phyloP scores from a whole-genome alignment of 2,888 invertebrate species.

The Leptinotarsa juncta region DNA sequence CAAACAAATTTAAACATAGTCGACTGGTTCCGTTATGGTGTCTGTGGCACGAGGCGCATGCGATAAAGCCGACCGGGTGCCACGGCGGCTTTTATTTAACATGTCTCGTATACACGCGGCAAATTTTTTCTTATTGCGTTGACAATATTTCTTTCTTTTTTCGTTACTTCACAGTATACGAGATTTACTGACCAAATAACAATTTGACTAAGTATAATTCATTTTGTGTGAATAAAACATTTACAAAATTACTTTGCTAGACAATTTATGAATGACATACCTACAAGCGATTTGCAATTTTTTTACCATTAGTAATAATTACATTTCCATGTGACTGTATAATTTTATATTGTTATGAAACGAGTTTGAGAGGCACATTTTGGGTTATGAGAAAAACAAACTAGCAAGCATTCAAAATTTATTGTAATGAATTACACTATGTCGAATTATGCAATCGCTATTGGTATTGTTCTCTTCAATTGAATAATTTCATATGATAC shows the following conservation, averaged over 20 bases:
- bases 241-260: neutral
- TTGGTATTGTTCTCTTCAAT: no score
- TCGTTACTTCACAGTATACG: neutral
- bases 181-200: neutral
- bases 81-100: no score
- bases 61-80: no score
- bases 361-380: constrained; percentile 8
- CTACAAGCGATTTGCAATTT: constrained; percentile 5
- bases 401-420: neutral
- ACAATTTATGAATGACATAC: constrained; percentile 8
- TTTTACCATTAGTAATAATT: constrained; percentile 11
- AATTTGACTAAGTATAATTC: neutral
- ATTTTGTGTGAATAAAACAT: neutral
- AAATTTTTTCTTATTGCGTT: no score
- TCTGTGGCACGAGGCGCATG: no score
- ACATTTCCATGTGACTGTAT: constrained; percentile 13
- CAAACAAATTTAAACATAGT: no score
- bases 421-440: no score
- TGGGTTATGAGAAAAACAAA: constrained; percentile 18
- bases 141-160: no score
- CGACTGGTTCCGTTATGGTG: no score
- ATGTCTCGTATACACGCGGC: no score
- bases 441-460: no score
- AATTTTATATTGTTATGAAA: constrained; percentile 19
- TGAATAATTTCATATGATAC: no score